phyloP scores from a whole-genome alignment of 2,888 invertebrate genomes.

The Aporophyla nigra region DNA sequence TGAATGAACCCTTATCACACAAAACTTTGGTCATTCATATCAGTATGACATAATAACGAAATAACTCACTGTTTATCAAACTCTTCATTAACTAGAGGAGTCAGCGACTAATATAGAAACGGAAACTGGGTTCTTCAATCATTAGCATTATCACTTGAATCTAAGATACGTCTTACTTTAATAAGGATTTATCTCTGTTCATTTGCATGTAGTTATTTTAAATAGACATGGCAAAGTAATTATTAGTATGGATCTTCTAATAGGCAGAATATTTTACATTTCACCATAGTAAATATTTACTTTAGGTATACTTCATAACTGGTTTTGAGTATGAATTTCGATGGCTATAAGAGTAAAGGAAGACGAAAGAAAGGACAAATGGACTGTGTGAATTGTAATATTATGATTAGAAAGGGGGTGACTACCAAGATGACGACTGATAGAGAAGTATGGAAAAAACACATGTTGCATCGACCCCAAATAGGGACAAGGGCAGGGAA shows the following conservation, averaged over 20 bases:
- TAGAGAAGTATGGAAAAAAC: no score
- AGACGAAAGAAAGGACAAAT: no score
- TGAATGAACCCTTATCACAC: constrained; percentile 43
- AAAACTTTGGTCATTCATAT: constrained; percentile 42
- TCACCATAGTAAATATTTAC: no score
- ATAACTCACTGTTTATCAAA: constrained; percentile 32
- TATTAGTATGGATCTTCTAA: background rate
- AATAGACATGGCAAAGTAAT: background rate
- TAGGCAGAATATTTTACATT: background rate
- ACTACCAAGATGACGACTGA: no score
- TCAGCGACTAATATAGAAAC: constrained; percentile 41
- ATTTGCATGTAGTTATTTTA: constrained; percentile 32
- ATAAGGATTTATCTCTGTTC: constrained; percentile 39
- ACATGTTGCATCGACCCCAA: no score
- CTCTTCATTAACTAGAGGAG: background rate
- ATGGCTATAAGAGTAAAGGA: no score
- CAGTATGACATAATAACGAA: constrained; percentile 27
- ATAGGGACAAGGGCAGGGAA: no score
- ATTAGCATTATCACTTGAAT: constrained; percentile 55
- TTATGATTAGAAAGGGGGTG: no score
- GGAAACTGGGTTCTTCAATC: constrained; percentile 50
- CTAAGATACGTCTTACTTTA: constrained; percentile 31
- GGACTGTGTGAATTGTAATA: no score
- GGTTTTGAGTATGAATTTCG: no score
- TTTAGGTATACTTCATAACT: no score